Percentiles rank a stretch among this genome's conserved stretches.
Conservation (phyloP, 2,888 invertebrate species). For the Thereva nobilitata region DNA sequence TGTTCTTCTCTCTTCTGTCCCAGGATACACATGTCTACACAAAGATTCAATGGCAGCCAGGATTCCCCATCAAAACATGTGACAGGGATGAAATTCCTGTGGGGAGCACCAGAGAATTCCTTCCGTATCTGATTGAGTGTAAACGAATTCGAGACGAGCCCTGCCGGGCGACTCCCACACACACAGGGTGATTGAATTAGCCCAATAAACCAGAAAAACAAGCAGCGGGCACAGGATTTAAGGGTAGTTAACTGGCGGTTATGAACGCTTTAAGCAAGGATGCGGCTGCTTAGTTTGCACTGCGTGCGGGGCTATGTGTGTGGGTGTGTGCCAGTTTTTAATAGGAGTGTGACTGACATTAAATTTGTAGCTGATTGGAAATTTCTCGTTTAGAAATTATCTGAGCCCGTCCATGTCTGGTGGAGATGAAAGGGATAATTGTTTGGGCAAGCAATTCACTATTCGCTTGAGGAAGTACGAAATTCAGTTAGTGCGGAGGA, state of each 20-base stretch:
- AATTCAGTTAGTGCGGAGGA: too few species aligned
- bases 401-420: constrained; percentile 3
- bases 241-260: constrained; percentile 29
- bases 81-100: constrained; percentile 41
- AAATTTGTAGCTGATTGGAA: constrained; percentile 35
- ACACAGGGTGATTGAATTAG: constrained; percentile 55
- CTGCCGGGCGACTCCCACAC: constrained; percentile 42
- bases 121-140: constrained; percentile 58
- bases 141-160: constrained; percentile 48
- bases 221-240: constrained; percentile 42
- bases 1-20: constrained; percentile 44
- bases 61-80: constrained; percentile 35
- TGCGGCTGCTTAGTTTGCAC: constrained; percentile 20
- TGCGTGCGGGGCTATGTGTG: constrained; percentile 26
- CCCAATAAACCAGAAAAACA: constrained; percentile 60
- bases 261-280: constrained; percentile 39
- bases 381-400: constrained; percentile 22
- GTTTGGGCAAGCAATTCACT: too few species aligned
- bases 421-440: constrained; percentile 15
- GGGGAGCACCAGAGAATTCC: constrained; percentile 40
- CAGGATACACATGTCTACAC: constrained; percentile 34
- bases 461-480: too few species aligned
- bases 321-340: neutral
- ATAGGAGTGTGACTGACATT: constrained; percentile 28
- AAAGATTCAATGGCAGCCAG: neutral